Evolutionary conservation across 2,888 invertebrate species (phyloP), one percentile per base, ranked within the genome.

Genomic region (Dynastes maya): DNA sequence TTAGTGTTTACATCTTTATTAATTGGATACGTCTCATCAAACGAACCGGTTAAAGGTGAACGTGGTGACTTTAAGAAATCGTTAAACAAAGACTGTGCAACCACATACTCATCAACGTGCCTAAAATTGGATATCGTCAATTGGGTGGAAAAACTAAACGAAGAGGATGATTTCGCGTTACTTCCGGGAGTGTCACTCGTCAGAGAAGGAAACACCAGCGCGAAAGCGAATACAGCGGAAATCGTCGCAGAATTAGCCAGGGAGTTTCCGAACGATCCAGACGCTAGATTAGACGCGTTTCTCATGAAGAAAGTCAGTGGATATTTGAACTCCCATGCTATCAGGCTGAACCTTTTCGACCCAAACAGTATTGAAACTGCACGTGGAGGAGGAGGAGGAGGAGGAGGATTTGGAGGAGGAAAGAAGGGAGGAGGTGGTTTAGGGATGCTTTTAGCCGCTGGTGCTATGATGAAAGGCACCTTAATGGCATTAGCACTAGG

Each of bases 91-190:
- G 91, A 91, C 81, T 94, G 94, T 86, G 89, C 89, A 55, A 90
- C 90, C 32, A 88, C 90, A 0, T 92, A 93, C 84, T 95, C 93
- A 86, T 90, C 93, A 32, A 94, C 94, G 85, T 96, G 96, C 85
- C 88, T 96, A 55, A 96, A 96, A 86, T 89, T 96, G 80, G 95
- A 95, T 84, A 92, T 95, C 65, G 91, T 95, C 1, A 94, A 94
- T 3, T 92, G 95, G 84, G 90, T 96, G 81, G 95, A 96, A 85
- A 92, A 93, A 68, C 85, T 96, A 49, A 92, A 94, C 82, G 93
- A 94, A 85, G 92, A 92, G 82, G 92, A 93, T 83, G 93, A 94
- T 86, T 91, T 94, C 4, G 91, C 90, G 80, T 90, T 96, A 11
- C 85, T 95, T 8, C 94, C 95, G 0, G 96, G 96, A 80, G 91